Evolutionary conservation across 1,140 invertebrate species (phyloP), one percentile per base, ranked within the genome.

Genomic region (Drosophila lowei): DNA sequence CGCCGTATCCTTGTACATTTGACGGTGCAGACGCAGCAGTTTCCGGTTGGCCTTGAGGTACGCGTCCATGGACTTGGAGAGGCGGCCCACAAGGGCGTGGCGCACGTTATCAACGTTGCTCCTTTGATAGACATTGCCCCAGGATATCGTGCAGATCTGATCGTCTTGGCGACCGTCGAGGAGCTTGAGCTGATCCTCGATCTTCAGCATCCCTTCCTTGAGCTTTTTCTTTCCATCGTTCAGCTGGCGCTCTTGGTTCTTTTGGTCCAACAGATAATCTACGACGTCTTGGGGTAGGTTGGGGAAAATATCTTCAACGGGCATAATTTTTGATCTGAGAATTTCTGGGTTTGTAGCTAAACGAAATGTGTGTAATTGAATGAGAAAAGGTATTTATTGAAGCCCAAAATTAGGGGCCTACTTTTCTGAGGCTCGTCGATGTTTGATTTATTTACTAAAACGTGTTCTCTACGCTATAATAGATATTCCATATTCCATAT

Each of bases 251-350:
- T 85, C 77, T 0, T 77, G 77, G 2, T 52, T 56, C 23, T 72
- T 70, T 16, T 74, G 77, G 6, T 64, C 64, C n/a, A 77, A 49
- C 23, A 85, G 60, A 53, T 86, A 77, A 48, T 74, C 60, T 28
- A 77, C 46, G 0, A 81, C 68, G n/a, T 80, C 77, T 25, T 80
- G 70, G 7, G 81, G 61, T 16, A 77, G 46, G 16, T 28, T 61
- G 7, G 58, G 60, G 21, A 28, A 64, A 11, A 50, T 41, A 9
- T 62, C 30, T 13, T 54, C 47, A 18, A 56, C 18, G 8, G 55
- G 34, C 72, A 77, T 38, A 38, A 4, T 86, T 42, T 43, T 56
- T 3, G 1, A 2, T 43, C 28, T 55, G 6, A 7, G 3, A 59
- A 30, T 30, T 57, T 58, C 48, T 41, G 16, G 50, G 4, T 8